Percentiles rank a stretch among this genome's conserved stretches.
These are phyloP conservation scores for Leuciscus idus DNA, from an alignment of 2,113 vertebrate species.

Conservation along the genomic window DNA sequence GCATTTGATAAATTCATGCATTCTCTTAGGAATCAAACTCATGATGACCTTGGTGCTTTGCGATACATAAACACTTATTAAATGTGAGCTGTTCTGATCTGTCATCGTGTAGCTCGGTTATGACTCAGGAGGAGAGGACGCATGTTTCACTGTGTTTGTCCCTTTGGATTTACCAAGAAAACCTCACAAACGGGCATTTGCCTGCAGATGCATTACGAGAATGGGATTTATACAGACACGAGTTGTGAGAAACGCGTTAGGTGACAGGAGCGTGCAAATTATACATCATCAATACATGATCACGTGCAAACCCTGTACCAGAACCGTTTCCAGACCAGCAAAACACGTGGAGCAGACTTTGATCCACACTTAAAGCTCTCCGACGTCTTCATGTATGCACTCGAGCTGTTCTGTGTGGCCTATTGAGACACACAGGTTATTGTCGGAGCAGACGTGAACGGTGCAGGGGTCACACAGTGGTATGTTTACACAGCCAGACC, in stretches of 20 bases:
- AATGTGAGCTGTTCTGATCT: background rate
- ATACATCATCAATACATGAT: too few species aligned
- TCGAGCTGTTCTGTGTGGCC: constrained; percentile 22
- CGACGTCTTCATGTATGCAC: background rate
- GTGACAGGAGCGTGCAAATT: background rate
- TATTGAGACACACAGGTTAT: constrained; percentile 42
- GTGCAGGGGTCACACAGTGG: constrained; percentile 62
- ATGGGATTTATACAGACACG: background rate
- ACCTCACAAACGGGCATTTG: background rate
- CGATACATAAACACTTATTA: background rate
- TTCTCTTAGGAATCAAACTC: background rate
- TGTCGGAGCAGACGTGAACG: constrained; percentile 59
- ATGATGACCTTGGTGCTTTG: background rate
- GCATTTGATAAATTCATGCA: background rate
- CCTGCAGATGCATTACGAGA: background rate
- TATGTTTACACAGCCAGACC: constrained; percentile 73
- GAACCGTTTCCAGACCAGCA: background rate
- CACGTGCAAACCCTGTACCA: background rate
- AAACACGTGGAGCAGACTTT: background rate
- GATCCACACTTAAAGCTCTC: background rate
- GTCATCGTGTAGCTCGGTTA: background rate
- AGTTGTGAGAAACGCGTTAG: background rate
- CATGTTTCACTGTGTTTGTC: background rate
- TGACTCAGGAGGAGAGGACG: background rate
- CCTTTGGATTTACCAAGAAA: background rate